These are phyloP conservation scores for Coleophora flavipennella DNA, from an alignment of 2,888 invertebrate species.

Conservation along the genomic window DNA sequence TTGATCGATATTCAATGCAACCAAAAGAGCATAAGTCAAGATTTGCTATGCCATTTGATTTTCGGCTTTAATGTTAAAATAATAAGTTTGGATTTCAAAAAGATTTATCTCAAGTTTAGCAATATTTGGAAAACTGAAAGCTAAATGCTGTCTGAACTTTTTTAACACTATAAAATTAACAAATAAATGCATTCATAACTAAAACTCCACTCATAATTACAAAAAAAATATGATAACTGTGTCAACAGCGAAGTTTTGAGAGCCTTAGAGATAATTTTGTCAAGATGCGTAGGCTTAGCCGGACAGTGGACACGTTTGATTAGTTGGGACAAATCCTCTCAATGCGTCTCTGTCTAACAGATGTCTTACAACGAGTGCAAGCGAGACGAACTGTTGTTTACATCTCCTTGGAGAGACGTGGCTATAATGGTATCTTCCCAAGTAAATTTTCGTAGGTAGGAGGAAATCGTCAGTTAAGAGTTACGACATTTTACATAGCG, in stretches of 20 bases:
- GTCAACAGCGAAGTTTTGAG: conserved; percentile 13
- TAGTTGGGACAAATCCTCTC: conserved; percentile 55
- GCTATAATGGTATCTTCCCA: conserved; percentile 63
- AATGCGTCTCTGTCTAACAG: conserved; percentile 39
- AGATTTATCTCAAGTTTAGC: conserved; percentile 42
- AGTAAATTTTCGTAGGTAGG: conserved; percentile 61
- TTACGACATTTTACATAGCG: conserved; percentile 42
- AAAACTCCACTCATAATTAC: no score
- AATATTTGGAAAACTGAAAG: conserved; percentile 32
- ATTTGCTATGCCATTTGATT: conserved; percentile 18
- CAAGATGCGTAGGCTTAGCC: conserved; percentile 50
- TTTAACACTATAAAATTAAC: conserved; percentile 1
- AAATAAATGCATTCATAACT: no score
- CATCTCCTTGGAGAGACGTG: conserved; percentile 61
- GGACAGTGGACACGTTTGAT: conserved; percentile 67
- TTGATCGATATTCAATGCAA: conserved; percentile 28
- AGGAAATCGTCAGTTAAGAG: conserved; percentile 47
- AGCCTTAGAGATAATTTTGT: conserved; percentile 29
- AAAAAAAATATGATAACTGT: conserved; percentile 33
- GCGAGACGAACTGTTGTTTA: conserved; percentile 44
- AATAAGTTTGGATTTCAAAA: conserved; percentile 25
- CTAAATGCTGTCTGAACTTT: conserved; percentile 7
- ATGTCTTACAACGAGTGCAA: conserved; percentile 21
- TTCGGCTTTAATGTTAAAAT: conserved; percentile 13
- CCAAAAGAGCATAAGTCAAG: conserved; percentile 27